Evolutionary conservation across 2,888 invertebrate genomes (phyloP).

Genomic region (Nebria brevicollis): DNA sequence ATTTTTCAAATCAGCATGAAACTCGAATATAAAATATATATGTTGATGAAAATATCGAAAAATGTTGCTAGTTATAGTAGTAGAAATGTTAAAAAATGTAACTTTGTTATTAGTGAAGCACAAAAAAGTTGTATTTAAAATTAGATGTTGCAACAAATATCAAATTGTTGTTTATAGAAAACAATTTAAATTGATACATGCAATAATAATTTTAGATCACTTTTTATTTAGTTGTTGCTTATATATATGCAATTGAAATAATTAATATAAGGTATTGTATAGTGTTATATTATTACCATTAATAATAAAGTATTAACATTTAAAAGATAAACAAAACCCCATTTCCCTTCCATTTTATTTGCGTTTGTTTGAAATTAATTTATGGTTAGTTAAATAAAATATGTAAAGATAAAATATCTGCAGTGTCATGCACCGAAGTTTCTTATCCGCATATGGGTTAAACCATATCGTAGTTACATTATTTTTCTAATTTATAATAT

Average conservation of each 20-base stretch:
- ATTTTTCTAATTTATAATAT: too few relatives aligned
- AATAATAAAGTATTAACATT: constrained; percentile 23
- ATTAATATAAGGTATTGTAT: constrained; percentile 55
- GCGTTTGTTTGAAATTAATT: too few relatives aligned
- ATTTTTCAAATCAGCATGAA: constrained; percentile 27
- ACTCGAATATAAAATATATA: constrained; percentile 10
- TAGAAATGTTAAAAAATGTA: constrained; percentile 21
- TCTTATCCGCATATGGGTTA: too few relatives aligned
- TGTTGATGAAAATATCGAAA: constrained; percentile 16
- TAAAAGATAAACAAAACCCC: background rate
- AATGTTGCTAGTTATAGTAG: constrained; percentile 26
- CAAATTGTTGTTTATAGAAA: background rate
- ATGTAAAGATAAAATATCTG: too few relatives aligned
- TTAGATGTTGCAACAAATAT: constrained; percentile 12
- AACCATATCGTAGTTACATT: too few relatives aligned
- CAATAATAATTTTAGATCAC: constrained; percentile 16
- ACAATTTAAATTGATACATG: background rate
- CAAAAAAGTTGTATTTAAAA: constrained; percentile 3
- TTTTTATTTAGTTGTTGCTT: constrained; percentile 39
- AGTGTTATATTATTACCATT: constrained; percentile 61
- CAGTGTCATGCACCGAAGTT: too few relatives aligned
- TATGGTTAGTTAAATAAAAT: too few relatives aligned
- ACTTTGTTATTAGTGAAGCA: constrained; percentile 25
- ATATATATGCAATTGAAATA: constrained; percentile 27
- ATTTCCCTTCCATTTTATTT: too few relatives aligned